Percentiles rank a stretch among this genome's conserved stretches.
Conservation (phyloP, 2,888 invertebrate genomes). For the Didymodactylos carnosus region DNA sequence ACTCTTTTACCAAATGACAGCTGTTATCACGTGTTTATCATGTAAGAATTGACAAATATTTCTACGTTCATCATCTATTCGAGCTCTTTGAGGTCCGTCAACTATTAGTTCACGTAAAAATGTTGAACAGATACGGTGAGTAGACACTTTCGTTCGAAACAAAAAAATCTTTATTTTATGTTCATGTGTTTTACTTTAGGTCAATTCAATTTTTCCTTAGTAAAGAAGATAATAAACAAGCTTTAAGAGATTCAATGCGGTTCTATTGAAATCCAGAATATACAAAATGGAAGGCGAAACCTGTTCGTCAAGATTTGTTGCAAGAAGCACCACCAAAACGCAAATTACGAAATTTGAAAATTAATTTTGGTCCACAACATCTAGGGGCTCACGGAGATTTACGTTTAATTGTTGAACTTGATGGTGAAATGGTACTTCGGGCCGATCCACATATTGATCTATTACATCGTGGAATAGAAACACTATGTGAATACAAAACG, state of each 20-base stretch:
- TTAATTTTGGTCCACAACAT: conserved; percentile 84
- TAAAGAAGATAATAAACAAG: neutral
- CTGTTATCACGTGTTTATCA: too few species aligned
- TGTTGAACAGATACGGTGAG: neutral
- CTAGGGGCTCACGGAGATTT: conserved; percentile 82
- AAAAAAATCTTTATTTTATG: too few species aligned
- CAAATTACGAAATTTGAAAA: neutral
- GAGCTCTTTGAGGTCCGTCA: neutral
- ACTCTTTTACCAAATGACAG: too few species aligned
- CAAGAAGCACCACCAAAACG: neutral
- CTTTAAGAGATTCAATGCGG: neutral
- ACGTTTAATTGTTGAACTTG: conserved; percentile 59
- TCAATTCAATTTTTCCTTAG: neutral
- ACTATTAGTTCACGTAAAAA: too few species aligned
- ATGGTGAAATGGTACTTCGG: conserved; percentile 62
- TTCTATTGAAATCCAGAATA: neutral
- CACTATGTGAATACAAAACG: conserved; percentile 91
- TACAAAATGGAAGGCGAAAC: neutral
- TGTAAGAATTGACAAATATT: neutral
- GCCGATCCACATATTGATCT: conserved; percentile 93
- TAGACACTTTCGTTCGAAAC: too few species aligned
- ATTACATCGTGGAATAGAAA: conserved; percentile 87
- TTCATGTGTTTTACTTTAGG: too few species aligned
- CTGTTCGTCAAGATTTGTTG: neutral
- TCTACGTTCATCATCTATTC: neutral